These are phyloP conservation scores for Orchesella cincta DNA, from an alignment of 1,140 invertebrate genomes.

Conservation along the genomic window DNA sequence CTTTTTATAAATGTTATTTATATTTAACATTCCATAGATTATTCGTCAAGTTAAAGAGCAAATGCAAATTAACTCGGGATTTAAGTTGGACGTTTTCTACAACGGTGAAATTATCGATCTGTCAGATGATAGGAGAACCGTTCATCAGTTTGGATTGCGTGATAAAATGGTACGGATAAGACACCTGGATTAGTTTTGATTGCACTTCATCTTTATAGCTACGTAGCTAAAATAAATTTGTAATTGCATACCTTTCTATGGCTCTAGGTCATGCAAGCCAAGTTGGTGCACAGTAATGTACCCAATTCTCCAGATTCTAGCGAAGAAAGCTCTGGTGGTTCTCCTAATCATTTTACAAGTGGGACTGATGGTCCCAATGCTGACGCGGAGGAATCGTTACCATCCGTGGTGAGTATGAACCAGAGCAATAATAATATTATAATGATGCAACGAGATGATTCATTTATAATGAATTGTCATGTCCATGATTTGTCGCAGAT, in stretches of 20 bases:
- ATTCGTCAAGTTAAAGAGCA: slow-evolving; percentile 47
- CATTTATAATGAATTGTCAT: background rate
- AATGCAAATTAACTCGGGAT: slow-evolving; percentile 52
- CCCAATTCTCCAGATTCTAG: slow-evolving; percentile 84
- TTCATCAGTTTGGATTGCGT: slow-evolving; percentile 80
- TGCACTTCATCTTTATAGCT: slow-evolving; percentile 15
- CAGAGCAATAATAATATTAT: background rate
- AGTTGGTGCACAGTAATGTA: slow-evolving; percentile 77
- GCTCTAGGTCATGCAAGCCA: slow-evolving; percentile 82
- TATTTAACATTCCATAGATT: slow-evolving; percentile 38
- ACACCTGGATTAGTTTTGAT: slow-evolving; percentile 12
- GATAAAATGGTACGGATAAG: slow-evolving; percentile 80
- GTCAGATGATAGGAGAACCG: slow-evolving; percentile 81
- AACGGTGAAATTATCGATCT: slow-evolving; percentile 87
- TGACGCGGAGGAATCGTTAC: slow-evolving; percentile 83
- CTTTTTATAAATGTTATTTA: background rate
- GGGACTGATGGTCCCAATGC: slow-evolving; percentile 69
- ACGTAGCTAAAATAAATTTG: background rate
- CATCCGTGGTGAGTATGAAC: slow-evolving; percentile 76
- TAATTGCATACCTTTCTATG: background rate
- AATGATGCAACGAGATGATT: background rate
- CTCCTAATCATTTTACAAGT: slow-evolving; percentile 72
- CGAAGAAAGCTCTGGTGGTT: slow-evolving; percentile 83
- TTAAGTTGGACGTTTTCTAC: slow-evolving; percentile 85
- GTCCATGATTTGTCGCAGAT: slow-evolving; percentile 59